These are phyloP conservation scores for Mesorhabditis spiculigera DNA, from an alignment of 2,888 invertebrate species.

Conservation along the genomic window DNA sequence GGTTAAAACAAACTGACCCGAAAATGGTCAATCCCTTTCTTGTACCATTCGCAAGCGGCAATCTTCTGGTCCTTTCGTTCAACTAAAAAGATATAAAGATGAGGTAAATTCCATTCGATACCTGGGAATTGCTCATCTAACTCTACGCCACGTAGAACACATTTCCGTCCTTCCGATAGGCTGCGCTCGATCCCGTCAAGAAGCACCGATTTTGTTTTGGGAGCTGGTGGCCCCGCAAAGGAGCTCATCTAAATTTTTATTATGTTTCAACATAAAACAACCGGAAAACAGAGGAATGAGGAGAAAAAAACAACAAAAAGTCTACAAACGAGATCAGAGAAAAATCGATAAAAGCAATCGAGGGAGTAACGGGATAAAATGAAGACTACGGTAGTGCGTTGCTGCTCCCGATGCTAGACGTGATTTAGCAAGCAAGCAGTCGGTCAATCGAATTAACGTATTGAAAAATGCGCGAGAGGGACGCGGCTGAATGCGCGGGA, in stretches of 20 bases:
- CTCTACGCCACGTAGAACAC: neutral
- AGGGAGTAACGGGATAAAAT: too few relatives aligned
- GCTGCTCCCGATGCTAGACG: too few relatives aligned
- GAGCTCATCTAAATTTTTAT: too few relatives aligned
- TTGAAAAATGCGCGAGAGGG: too few relatives aligned
- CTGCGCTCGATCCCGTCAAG: neutral
- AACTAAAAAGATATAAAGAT: neutral
- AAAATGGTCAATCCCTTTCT: slow-evolving; percentile 15
- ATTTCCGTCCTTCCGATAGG: neutral
- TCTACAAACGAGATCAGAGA: neutral
- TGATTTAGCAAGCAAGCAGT: too few relatives aligned
- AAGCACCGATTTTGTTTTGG: too few relatives aligned
- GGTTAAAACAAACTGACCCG: slow-evolving; percentile 9
- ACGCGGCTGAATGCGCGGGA: too few relatives aligned
- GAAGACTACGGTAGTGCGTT: too few relatives aligned
- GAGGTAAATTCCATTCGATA: neutral
- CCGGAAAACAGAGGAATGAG: neutral
- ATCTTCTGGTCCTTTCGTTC: neutral
- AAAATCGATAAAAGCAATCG: neutral
- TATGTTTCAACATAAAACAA: neutral
- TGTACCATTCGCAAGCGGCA: slow-evolving; percentile 21
- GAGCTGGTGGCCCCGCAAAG: too few relatives aligned
- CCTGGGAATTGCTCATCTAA: neutral
- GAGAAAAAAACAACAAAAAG: neutral
- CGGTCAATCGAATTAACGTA: too few relatives aligned